Base-by-base conservation (phyloP, 2,797 vertebrate species). In the Sebastes oblongus region DNA sequence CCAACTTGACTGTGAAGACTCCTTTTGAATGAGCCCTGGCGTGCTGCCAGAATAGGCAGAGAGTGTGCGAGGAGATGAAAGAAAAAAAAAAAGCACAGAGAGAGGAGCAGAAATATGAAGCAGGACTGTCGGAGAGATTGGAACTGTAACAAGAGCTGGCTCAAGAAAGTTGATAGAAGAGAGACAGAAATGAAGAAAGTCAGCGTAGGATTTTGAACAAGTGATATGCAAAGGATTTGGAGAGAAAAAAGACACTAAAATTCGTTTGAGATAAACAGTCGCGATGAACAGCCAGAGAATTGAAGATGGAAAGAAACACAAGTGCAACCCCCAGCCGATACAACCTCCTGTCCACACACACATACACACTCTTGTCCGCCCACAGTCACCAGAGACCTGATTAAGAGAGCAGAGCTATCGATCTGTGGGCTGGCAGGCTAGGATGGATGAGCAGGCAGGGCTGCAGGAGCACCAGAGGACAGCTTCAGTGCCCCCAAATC, bases 361-460 rank as follows among this genome's bases (percentile, higher is more conserved):
- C 65, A 24, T 62, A 77, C 62, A 77, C 86, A 30, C 78, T 10
- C 77, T 71, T 46, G 55, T 92, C 90, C 82, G 78, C 90, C 94
- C 88, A 91, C 92, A 93, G 94, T 92, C 95, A 94, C 94, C 88
- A 93, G 96, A 95, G 95, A 95, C 94, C 95, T 95, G 96, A 96
- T 96, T 96, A 96, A 96, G 95, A 93, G 93, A 95, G 95, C 93
- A 92, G 85, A 87, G 88, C 88, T 91, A 96, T 96, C 92, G 95
- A 96, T 96, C 94, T 93, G 89, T 73, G 88, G 87, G 90, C 89
- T 93, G 92, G 90, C 93, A 93, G 93, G 89, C 89, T 81, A 94
- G 92, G 93, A 96, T 95, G 95, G 95, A 96, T 95, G 96, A 94
- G 93, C 90, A 84, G 90, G 87, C 89, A 93, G 91, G 86, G 86